Conservation (phyloP, 2,113 vertebrate genomes). For the Nycticebus coucang region DNA sequence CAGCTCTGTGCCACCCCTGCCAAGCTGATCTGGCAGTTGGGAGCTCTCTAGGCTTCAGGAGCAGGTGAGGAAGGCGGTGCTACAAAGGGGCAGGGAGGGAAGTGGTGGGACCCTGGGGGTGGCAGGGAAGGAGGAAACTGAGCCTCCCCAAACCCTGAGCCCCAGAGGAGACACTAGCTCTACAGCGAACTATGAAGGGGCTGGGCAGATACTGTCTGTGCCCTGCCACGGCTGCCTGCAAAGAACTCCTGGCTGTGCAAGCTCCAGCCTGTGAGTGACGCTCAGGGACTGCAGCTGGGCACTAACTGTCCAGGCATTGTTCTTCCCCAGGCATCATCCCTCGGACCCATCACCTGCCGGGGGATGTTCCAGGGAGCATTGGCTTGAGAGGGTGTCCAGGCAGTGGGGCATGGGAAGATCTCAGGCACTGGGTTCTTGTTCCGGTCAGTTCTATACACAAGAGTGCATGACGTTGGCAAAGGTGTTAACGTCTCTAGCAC, state of each 20-base stretch:
- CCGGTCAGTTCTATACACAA: background rate
- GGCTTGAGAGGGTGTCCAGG: background rate
- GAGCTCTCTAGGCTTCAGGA: background rate
- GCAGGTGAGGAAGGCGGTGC: background rate
- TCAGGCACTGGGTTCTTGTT: background rate
- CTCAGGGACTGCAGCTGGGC: background rate
- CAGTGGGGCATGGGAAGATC: rapidly evolving
- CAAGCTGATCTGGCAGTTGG: background rate
- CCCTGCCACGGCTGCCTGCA: rapidly evolving
- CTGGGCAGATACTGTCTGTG: background rate
- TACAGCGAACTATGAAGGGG: background rate
- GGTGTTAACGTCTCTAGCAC: background rate
- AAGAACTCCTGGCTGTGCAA: background rate
- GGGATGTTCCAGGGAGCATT: background rate
- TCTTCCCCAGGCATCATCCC: too few species aligned
- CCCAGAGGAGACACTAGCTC: background rate
- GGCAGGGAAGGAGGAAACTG: background rate
- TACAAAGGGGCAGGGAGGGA: background rate
- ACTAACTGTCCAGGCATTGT: background rate
- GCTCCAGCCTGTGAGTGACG: background rate
- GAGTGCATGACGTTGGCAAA: background rate
- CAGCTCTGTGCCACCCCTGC: background rate
- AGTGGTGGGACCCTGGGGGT: background rate
- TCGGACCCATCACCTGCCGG: background rate
- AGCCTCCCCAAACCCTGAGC: background rate